phyloP scores from a whole-genome alignment of 2,888 invertebrate genomes.

The Phalera bucephala region DNA sequence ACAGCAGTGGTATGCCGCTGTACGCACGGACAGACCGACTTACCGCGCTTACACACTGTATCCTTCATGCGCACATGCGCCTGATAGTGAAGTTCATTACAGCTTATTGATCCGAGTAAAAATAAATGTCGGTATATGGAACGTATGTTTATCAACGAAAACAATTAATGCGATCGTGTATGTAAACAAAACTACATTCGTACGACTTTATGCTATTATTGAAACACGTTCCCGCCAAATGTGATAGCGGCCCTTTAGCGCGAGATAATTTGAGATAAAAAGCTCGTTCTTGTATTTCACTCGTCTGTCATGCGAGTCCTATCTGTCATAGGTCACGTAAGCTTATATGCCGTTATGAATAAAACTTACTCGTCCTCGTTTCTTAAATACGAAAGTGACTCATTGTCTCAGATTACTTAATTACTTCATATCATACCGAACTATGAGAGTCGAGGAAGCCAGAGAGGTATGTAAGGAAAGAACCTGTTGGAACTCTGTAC shows the following conservation, averaged over 20 bases:
- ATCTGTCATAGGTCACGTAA: slow-evolving; percentile 32
- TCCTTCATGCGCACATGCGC: slow-evolving; percentile 51
- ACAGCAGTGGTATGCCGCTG: slow-evolving; percentile 6
- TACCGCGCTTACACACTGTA: slow-evolving; percentile 39
- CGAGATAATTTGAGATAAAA: neutral
- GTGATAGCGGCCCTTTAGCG: neutral
- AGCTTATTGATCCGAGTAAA: slow-evolving; percentile 53
- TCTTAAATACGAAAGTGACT: slow-evolving; percentile 10
- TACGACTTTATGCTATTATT: neutral
- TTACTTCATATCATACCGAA: no score
- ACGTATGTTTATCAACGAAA: slow-evolving; percentile 30
- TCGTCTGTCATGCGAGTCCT: neutral
- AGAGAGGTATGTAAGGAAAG: no score
- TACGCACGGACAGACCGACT: slow-evolving; percentile 29
- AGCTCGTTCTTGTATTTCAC: neutral
- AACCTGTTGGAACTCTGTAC: no score
- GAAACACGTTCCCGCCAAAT: neutral
- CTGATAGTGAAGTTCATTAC: slow-evolving; percentile 58
- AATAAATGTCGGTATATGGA: slow-evolving; percentile 19
- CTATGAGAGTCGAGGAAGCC: no score
- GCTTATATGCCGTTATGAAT: slow-evolving; percentile 10
- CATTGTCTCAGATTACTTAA: slow-evolving; percentile 2
- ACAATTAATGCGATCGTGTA: slow-evolving; percentile 24
- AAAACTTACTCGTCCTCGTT: neutral
- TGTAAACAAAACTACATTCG: slow-evolving; percentile 17